Evolutionary conservation across 2,888 invertebrate species (phyloP), one percentile per base, ranked within the genome.

Genomic region (Idaea dimidiata): DNA sequence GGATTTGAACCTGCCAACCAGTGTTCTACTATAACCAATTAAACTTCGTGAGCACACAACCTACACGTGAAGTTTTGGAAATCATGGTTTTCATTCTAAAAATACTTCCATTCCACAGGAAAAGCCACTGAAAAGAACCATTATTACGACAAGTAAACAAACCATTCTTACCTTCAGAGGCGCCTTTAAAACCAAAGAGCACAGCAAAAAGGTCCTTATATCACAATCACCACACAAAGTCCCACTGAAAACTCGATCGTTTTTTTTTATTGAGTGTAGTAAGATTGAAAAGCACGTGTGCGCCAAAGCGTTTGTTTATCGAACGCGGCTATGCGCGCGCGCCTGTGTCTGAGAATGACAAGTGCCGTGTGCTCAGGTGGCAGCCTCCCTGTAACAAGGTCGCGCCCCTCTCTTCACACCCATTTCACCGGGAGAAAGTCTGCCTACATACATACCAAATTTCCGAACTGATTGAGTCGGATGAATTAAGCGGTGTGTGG

Each of bases 391-490:
- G 91, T 88, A 91, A 91, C 90, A 91, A 90, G 91, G 91, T 89
- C 91, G 89, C 83, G 86, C 78, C 84, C 84, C 86, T 82, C 86
- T 82, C 84, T 82, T 80, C 80, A 78, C 78, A 78, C 79, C 79
- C 87, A 84, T 90, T 90, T 90, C 90, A 87, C 89, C 88, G 84
- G 81, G 91, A 88, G 91, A 91, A 91, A 91, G 91, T 91, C 88
- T 89, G 84, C 91, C 91, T 91, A 91, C 91, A 91, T 91, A 90
- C 91, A 91, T 91, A 91, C 91, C 89, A 89, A 91, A 91, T 91
- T 86, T 90, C 82, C 87, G 86, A 89, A 86, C 86, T 86, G 89
- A 90, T 90, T 87, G 88, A 88, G 82, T 81, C 79, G 83, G 71
- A 74, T 80, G 84, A 78, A 81, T 81, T 77, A 79, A 81, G 71